Evolutionary conservation across 2,888 invertebrate species (phyloP).

Genomic region (Drosophila paracracens): DNA sequence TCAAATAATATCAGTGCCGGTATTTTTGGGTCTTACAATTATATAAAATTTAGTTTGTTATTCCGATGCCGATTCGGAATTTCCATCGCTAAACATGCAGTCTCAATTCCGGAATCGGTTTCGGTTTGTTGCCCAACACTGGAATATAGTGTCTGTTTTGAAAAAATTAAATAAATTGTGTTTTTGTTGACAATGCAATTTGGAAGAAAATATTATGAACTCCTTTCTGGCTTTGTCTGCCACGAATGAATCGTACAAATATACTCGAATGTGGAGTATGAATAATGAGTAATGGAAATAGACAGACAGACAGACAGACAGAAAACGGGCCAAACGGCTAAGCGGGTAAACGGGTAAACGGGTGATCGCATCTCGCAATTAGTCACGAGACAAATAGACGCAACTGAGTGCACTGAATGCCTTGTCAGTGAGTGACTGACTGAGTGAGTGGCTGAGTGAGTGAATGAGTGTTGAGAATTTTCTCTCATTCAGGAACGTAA

Average conservation of each 20-base stretch:
- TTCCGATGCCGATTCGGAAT: not conserved
- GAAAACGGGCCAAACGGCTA: not conserved
- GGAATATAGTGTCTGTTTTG: not conserved
- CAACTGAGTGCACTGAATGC: slow-evolving; percentile 16
- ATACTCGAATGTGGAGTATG: not conserved
- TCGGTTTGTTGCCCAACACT: not conserved
- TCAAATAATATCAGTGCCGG: not conserved
- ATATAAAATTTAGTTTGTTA: not conserved
- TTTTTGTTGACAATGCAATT: not conserved
- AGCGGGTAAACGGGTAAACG: not conserved
- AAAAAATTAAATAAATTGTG: not conserved
- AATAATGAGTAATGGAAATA: not conserved
- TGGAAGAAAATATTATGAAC: not conserved
- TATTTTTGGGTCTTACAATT: not conserved
- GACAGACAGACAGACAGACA: not conserved
- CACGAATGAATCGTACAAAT: not conserved
- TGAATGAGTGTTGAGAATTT: slow-evolving; percentile 7
- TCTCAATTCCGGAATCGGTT: not conserved
- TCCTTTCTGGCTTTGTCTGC: not conserved
- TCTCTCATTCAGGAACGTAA: slow-evolving; percentile 30
- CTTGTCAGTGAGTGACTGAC: not conserved
- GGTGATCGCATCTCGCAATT: slow-evolving; percentile 8
- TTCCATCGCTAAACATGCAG: not conserved
- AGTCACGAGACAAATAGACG: slow-evolving; percentile 53
- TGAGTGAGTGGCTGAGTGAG: not conserved